phyloP scores from a whole-genome alignment of 2,113 vertebrate genomes.

The Phalacrocorax brasilianus region DNA sequence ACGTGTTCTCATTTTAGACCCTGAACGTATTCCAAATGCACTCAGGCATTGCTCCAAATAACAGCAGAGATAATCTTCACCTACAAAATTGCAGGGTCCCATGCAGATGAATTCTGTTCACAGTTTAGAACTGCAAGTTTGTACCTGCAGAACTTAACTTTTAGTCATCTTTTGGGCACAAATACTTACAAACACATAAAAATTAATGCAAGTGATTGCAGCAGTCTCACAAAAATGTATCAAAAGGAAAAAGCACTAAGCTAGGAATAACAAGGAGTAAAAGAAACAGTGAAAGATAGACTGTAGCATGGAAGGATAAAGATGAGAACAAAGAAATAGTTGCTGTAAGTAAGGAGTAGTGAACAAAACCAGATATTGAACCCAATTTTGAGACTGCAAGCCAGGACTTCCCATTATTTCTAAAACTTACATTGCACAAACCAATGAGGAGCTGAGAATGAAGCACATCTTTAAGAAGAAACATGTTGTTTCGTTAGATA shows the following conservation, averaged over 20 bases:
- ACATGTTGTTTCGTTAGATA: neutral
- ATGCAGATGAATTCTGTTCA: neutral
- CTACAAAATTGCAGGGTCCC: neutral
- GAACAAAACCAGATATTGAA: neutral
- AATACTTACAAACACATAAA: neutral
- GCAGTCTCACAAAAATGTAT: neutral
- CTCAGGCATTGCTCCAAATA: conserved; percentile 3
- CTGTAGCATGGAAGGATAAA: neutral
- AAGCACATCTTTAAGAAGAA: neutral
- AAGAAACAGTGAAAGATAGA: neutral
- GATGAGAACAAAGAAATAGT: neutral
- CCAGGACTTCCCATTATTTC: neutral
- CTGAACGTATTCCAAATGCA: neutral
- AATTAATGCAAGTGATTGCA: neutral
- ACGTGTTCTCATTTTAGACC: neutral
- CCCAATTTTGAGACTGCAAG: neutral
- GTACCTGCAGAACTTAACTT: neutral
- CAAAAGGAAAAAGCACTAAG: neutral
- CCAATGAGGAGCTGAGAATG: neutral
- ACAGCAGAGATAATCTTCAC: neutral
- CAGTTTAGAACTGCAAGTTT: neutral
- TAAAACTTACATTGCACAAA: neutral
- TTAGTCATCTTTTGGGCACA: neutral
- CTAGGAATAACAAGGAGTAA: neutral
- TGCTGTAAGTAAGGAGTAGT: neutral